Percentiles rank a stretch among this genome's conserved stretches.
These are phyloP conservation scores for Mormyrus proboscirostris DNA, from an alignment of 2,797 vertebrate species.

Conservation along the genomic window DNA sequence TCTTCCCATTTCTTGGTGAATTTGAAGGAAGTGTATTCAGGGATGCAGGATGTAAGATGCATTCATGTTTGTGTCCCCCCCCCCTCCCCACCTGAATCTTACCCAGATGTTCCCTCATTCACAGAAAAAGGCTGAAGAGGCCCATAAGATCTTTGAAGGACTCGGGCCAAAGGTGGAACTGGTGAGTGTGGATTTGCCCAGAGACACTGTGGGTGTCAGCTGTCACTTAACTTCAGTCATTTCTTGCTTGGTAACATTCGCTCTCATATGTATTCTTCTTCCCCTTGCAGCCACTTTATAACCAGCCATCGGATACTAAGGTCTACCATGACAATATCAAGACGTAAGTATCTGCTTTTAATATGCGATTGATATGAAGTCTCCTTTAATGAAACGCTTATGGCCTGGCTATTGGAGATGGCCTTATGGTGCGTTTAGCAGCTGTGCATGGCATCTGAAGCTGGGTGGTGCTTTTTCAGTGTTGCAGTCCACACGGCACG, in stretches of 20 bases:
- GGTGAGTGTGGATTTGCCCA: slow-evolving; percentile 60
- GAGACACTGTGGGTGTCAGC: neutral
- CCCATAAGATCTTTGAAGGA: slow-evolving; percentile 96
- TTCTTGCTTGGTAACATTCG: slow-evolving; percentile 11
- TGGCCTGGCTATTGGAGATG: neutral
- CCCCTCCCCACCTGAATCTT: neutral
- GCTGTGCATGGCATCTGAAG: neutral
- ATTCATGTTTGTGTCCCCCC: neutral
- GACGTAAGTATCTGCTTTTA: slow-evolving; percentile 76
- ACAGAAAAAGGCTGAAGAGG: slow-evolving; percentile 98
- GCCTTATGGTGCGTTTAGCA: neutral
- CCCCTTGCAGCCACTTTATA: slow-evolving; percentile 82
- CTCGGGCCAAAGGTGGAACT: slow-evolving; percentile 94
- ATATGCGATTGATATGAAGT: neutral
- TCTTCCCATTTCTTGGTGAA: neutral
- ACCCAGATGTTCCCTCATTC: slow-evolving; percentile 30
- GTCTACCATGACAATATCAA: slow-evolving; percentile 99
- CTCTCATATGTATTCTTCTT: neutral
- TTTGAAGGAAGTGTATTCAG: neutral
- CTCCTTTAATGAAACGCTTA: neutral
- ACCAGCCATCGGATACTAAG: slow-evolving; percentile 97
- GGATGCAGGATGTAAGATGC: neutral
- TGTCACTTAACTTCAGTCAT: slow-evolving; percentile 21
- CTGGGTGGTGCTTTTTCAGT: neutral
- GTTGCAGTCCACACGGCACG: neutral